Conservation (phyloP, 2,113 vertebrate species). For the Drymodes brunneopygia region DNA sequence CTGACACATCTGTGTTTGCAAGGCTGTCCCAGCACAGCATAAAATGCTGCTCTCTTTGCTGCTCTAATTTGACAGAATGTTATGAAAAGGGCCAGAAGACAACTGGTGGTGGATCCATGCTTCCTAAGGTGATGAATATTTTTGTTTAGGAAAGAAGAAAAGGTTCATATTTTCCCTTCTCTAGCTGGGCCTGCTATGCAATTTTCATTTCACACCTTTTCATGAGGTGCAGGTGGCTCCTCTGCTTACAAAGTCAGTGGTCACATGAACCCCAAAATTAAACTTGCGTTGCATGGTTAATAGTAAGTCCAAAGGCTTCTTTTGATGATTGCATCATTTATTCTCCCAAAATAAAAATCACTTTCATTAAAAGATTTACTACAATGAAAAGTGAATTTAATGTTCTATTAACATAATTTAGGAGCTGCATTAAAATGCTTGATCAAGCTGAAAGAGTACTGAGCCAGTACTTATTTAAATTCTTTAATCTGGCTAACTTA, state of each 20-base stretch:
- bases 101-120: background rate
- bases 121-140: background rate
- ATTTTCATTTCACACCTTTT: background rate
- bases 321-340: background rate
- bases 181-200: background rate
- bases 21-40: background rate
- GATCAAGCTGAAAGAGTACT: background rate
- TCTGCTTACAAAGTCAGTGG: background rate
- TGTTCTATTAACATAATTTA: background rate
- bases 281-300: background rate
- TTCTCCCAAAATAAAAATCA: background rate
- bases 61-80: background rate
- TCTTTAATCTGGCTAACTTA: background rate
- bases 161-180: background rate
- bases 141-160: background rate
- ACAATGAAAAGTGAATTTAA: background rate
- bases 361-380: background rate
- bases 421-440: background rate
- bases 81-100: background rate
- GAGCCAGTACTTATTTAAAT: background rate
- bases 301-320: background rate
- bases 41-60: background rate
- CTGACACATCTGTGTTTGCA: background rate
- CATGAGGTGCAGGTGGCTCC: background rate
- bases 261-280: background rate